Evolutionary conservation across 2,888 invertebrate species (phyloP).

Genomic region (Dermolepida albohirtum): DNA sequence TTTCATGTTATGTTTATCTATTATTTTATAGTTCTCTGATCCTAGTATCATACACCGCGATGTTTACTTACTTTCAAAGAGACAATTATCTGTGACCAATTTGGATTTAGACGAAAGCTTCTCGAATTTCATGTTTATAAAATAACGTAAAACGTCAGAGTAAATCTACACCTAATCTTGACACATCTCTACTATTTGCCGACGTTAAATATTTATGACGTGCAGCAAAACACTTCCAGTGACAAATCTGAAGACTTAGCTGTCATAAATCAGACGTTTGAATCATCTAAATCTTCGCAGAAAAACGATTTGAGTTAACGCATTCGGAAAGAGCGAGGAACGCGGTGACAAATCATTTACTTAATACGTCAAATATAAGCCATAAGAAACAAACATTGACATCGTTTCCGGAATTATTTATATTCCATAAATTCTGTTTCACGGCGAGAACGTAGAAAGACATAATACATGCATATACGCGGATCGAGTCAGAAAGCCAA

Average conservation of each 20-base stretch:
- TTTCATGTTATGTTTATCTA: no score
- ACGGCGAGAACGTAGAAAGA: neutral
- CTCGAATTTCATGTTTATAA: no score
- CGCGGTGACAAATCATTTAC: slow-evolving; percentile 37
- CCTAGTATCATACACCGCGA: no score
- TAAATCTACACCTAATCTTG: neutral
- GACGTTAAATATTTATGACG: slow-evolving; percentile 35
- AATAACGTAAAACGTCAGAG: neutral
- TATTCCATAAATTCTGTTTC: slow-evolving; percentile 15
- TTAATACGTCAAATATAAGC: slow-evolving; percentile 36
- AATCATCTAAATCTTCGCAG: slow-evolving; percentile 7
- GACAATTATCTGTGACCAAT: no score
- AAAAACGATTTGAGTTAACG: slow-evolving; percentile 19
- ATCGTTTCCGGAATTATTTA: slow-evolving; percentile 36
- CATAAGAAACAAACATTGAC: slow-evolving; percentile 22
- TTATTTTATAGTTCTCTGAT: no score
- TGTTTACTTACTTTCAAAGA: no score
- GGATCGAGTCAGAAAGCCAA: slow-evolving; percentile 27
- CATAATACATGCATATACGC: slow-evolving; percentile 25
- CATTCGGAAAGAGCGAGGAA: slow-evolving; percentile 15
- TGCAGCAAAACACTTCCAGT: slow-evolving; percentile 11
- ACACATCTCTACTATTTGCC: slow-evolving; percentile 16
- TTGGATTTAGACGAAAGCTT: no score
- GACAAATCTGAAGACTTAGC: slow-evolving; percentile 35
- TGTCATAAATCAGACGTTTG: slow-evolving; percentile 27